These are phyloP conservation scores for Sterrhoptilus dennistouni DNA, from an alignment of 2,113 vertebrate species.

Conservation along the genomic window DNA sequence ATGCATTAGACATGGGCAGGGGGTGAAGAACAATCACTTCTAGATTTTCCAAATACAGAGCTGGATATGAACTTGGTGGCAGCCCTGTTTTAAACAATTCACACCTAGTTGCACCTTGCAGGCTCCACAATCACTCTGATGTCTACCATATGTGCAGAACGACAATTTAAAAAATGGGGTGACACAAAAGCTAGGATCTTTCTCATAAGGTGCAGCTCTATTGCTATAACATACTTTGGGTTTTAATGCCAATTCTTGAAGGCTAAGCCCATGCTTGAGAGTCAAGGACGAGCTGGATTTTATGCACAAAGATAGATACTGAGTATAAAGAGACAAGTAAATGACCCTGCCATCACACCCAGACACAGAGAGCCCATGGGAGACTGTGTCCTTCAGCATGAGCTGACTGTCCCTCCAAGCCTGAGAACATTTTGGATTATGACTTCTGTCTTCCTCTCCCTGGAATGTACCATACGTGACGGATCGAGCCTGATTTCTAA, in stretches of 20 bases:
- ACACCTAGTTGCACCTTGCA: conserved; percentile 69
- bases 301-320: background rate
- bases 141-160: conserved; percentile 70
- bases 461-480: accelerated
- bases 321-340: background rate
- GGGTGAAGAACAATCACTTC: conserved; percentile 59
- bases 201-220: background rate
- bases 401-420: background rate
- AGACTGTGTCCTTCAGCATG: background rate
- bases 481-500: conserved; percentile 9
- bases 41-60: conserved; percentile 58
- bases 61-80: conserved; percentile 44
- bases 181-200: conserved; percentile 25
- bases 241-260: background rate
- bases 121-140: conserved; percentile 41
- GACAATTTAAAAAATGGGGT: conserved; percentile 56
- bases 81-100: conserved; percentile 63
- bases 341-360: background rate
- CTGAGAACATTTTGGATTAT: background rate
- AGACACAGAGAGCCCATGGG: accelerated
- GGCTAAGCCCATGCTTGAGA: background rate
- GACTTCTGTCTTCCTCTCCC: background rate
- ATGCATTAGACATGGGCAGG: conserved; percentile 24
- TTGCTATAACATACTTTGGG: background rate
- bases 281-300: background rate